These are phyloP conservation scores for Urechis unicinctus DNA, from an alignment of 2,888 invertebrate species.

Conservation along the genomic window DNA sequence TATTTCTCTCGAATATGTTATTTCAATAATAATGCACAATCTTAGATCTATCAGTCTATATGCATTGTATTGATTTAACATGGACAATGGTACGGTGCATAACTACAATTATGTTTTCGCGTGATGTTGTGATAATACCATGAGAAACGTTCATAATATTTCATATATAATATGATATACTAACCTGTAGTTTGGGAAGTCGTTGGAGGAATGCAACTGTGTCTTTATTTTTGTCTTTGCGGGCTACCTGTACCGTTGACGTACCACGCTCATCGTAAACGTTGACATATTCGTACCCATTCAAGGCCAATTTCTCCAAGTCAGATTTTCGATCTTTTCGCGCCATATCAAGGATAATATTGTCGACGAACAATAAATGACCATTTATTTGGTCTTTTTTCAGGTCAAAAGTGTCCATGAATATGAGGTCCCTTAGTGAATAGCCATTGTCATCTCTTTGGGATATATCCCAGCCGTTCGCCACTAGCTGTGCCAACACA, in stretches of 20 bases:
- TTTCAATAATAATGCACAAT: too few relatives aligned
- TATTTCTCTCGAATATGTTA: too few relatives aligned
- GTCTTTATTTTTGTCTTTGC: background rate
- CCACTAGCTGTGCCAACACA: background rate
- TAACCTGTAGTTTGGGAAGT: background rate
- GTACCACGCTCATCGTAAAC: background rate
- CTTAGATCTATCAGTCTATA: too few relatives aligned
- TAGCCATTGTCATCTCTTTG: background rate
- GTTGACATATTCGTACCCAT: background rate
- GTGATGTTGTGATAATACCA: too few relatives aligned
- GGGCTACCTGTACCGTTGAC: background rate
- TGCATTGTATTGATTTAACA: too few relatives aligned
- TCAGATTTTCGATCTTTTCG: background rate
- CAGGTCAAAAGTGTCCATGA: background rate
- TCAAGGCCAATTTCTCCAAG: background rate
- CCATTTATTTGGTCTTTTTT: background rate
- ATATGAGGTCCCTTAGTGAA: background rate
- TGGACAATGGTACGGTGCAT: too few relatives aligned
- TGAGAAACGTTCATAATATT: too few relatives aligned
- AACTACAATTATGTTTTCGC: too few relatives aligned
- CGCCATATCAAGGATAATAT: background rate
- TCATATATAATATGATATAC: background rate
- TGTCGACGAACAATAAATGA: background rate
- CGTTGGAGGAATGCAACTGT: background rate
- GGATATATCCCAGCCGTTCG: background rate